A percentile compares a stretch with the other conserved stretches of the same genome.
Evolutionary conservation across 1,140 invertebrate genomes (phyloP).

Genomic region (Choristoneura fumiferana): DNA sequence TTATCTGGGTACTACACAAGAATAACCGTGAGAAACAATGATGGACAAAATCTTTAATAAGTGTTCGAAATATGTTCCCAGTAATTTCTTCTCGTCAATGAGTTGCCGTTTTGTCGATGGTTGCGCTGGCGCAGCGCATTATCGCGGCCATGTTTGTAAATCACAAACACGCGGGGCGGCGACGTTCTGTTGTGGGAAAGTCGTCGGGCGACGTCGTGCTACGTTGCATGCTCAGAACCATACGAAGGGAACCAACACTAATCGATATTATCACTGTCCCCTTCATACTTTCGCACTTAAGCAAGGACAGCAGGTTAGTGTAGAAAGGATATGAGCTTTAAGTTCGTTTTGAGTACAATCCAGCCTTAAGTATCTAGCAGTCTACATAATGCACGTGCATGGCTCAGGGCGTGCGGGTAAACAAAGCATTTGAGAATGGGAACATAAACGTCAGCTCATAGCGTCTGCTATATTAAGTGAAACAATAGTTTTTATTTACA

Average conservation of each 20-base stretch:
- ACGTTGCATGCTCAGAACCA: not conserved
- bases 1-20: not conserved
- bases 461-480: not conserved
- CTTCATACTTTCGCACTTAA: not conserved
- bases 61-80: constrained; percentile 17
- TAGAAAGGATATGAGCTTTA: constrained; percentile 1
- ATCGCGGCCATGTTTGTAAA: constrained; percentile 19
- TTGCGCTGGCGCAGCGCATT: constrained; percentile 21
- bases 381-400: constrained; percentile 10
- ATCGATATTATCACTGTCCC: constrained; percentile 2
- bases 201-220: constrained; percentile 17
- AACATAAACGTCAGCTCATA: constrained; percentile 14
- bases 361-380: not conserved
- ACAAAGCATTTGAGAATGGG: constrained; percentile 15
- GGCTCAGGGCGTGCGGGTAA: constrained; percentile 6
- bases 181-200: constrained; percentile 19
- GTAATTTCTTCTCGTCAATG: constrained; percentile 25
- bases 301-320: constrained; percentile 1
- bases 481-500: constrained; percentile 16
- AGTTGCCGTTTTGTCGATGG: constrained; percentile 18
- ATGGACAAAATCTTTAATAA: not conserved
- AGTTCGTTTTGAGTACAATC: too few species aligned
- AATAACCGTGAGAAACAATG: not conserved
- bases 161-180: constrained; percentile 19
- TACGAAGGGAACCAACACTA: not conserved